A percentile compares a stretch with the other conserved stretches of the same genome.
phyloP scores from a whole-genome alignment of 2,888 invertebrate genomes.

The Ganaspis brasiliensis region DNA sequence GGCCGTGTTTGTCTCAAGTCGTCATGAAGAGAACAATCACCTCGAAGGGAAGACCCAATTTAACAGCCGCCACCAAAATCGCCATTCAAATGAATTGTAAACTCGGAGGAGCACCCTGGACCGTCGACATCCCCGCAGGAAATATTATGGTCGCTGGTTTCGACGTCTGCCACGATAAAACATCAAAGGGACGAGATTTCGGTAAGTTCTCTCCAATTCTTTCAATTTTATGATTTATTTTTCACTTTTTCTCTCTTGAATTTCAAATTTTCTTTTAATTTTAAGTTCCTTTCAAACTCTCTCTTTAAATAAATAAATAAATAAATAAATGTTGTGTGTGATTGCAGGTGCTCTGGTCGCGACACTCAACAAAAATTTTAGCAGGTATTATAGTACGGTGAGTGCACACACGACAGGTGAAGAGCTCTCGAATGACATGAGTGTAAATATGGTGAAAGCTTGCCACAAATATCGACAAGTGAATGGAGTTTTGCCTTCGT shows the following conservation, averaged over 20 bases:
- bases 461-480: constrained; percentile 81
- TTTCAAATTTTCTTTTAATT: neutral
- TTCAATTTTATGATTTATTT: constrained; percentile 7
- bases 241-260: no score
- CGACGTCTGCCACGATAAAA: constrained; percentile 93
- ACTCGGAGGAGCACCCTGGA: constrained; percentile 95
- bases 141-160: constrained; percentile 91
- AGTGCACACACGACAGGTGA: constrained; percentile 88
- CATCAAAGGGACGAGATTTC: constrained; percentile 81
- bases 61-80: constrained; percentile 93
- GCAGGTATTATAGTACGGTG: constrained; percentile 88
- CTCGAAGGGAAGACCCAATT: constrained; percentile 83
- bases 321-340: no score
- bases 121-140: constrained; percentile 85
- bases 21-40: constrained; percentile 83
- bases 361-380: constrained; percentile 83
- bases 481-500: constrained; percentile 83
- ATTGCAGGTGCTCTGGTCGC: constrained; percentile 89
- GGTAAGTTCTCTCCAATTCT: constrained; percentile 80
- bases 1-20: constrained; percentile 87
- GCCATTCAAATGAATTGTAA: constrained; percentile 97
- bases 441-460: constrained; percentile 84
- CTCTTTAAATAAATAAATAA: no score
- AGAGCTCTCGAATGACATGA: constrained; percentile 89
- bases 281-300: neutral